Evolutionary conservation across 2,888 invertebrate genomes (phyloP).

Genomic region (Anthophora plumipes): DNA sequence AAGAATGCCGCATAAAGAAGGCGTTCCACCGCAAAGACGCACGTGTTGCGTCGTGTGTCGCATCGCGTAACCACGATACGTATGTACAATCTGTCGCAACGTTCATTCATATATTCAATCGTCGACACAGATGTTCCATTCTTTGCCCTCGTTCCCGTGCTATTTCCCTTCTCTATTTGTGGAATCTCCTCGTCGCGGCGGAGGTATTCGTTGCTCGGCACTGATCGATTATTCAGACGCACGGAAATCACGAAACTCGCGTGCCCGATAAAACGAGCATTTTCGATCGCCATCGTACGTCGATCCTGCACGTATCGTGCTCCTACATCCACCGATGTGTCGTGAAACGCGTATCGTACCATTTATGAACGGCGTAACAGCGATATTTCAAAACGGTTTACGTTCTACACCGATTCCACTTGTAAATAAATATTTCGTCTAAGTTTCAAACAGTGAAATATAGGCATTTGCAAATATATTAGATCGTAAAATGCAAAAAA

Average conservation of each 20-base stretch:
- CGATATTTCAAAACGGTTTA: slow-evolving; percentile 33
- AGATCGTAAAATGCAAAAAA: too few relatives aligned
- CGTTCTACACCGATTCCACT: neutral
- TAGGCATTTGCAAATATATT: too few relatives aligned
- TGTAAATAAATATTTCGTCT: slow-evolving; percentile 7
- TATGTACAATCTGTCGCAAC: slow-evolving; percentile 28
- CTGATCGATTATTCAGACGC: slow-evolving; percentile 64
- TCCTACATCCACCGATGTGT: neutral
- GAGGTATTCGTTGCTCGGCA: neutral
- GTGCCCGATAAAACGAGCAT: slow-evolving; percentile 27
- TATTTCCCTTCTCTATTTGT: neutral
- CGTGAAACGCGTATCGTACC: neutral
- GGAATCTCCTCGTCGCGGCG: neutral
- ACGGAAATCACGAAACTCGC: slow-evolving; percentile 39
- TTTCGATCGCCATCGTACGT: slow-evolving; percentile 17
- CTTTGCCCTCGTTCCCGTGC: slow-evolving; percentile 16
- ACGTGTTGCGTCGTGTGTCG: slow-evolving; percentile 33
- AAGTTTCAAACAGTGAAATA: neutral
- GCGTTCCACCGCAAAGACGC: neutral
- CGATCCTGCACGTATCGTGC: neutral
- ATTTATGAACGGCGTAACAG: slow-evolving; percentile 18
- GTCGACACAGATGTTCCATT: slow-evolving; percentile 38
- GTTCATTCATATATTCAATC: slow-evolving; percentile 57
- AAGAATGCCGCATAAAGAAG: neutral
- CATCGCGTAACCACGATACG: slow-evolving; percentile 16